Conservation (phyloP, 2,113 vertebrate species). For the Aspidoscelis tigris region DNA sequence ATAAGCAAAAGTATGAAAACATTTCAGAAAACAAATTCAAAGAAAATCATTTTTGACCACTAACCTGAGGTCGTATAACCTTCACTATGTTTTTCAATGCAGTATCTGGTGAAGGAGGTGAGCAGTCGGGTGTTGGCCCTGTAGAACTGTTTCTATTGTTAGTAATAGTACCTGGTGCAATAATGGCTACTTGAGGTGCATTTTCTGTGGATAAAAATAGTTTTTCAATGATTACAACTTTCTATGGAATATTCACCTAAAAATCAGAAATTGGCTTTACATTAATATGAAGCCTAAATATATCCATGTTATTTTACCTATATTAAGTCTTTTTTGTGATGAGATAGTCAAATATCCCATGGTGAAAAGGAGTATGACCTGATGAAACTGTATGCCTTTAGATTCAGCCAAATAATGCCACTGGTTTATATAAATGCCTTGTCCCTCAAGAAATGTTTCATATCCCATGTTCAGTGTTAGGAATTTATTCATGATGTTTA, state of each 20-base stretch:
- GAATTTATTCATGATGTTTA: neutral
- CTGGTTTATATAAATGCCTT: neutral
- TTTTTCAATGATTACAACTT: constrained; percentile 60
- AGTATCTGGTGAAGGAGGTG: constrained; percentile 95
- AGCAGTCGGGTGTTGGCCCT: constrained; percentile 96
- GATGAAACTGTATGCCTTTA: neutral
- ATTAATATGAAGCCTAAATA: constrained; percentile 38
- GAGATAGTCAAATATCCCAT: constrained; percentile 5
- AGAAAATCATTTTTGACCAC: constrained; percentile 52
- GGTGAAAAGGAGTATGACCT: neutral
- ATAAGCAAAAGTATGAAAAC: constrained; percentile 5
- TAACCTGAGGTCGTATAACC: constrained; percentile 98
- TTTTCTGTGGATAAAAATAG: constrained; percentile 87
- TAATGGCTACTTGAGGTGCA: constrained; percentile 86
- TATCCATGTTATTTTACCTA: constrained; percentile 29
- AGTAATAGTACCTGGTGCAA: constrained; percentile 83
- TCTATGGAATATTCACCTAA: constrained; percentile 51
- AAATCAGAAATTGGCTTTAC: constrained; percentile 53
- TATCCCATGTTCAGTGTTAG: neutral
- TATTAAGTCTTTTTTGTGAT: constrained; percentile 28
- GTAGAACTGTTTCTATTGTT: constrained; percentile 94
- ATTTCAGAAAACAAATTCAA: neutral
- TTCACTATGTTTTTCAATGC: constrained; percentile 97
- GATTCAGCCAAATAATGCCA: neutral
- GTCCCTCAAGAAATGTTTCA: neutral